Conservation (phyloP, 2,888 invertebrate genomes). For the Conomelus anceps region DNA sequence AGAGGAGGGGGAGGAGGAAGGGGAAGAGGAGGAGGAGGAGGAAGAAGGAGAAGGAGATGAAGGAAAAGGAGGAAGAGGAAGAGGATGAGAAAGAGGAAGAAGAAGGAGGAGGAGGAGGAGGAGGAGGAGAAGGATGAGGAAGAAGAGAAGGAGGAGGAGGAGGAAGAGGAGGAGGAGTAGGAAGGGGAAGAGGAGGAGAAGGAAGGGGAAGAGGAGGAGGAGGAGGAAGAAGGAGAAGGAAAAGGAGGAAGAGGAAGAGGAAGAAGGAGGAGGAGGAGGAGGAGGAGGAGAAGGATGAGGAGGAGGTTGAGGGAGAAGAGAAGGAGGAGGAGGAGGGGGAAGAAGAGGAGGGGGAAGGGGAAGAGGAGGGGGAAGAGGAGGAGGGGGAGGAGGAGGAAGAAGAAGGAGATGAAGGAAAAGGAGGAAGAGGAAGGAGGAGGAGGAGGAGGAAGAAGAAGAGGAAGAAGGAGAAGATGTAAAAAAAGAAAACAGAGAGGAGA, state of each 20-base stretch:
- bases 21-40: conserved; percentile 18
- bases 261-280: not conserved
- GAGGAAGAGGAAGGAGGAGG: not conserved
- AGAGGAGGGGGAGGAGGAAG: not conserved
- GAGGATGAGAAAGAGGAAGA: conserved; percentile 21
- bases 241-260: not conserved
- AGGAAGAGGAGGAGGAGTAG: conserved; percentile 12
- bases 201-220: not conserved
- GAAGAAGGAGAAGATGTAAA: not conserved
- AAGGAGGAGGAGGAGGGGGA: conserved; percentile 33
- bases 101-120: conserved; percentile 31
- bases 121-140: conserved; percentile 33
- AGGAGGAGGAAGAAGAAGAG: not conserved
- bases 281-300: not conserved
- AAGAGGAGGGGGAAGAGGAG: conserved; percentile 11
- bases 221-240: not conserved
- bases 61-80: conserved; percentile 24
- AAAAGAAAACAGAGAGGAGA: not conserved
- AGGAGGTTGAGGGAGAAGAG: conserved; percentile 26
- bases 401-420: not conserved
- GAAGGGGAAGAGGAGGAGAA: conserved; percentile 11
- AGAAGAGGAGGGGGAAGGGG: conserved; percentile 28
- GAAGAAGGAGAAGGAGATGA: conserved; percentile 20
- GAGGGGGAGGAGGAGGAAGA: conserved; percentile 12
- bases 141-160: conserved; percentile 28